Evolutionary conservation across 64 coral and sea anemone genomes (phyloP), one percentile per base, ranked within the genome.

Genomic region (Pachyseris speciosa): DNA sequence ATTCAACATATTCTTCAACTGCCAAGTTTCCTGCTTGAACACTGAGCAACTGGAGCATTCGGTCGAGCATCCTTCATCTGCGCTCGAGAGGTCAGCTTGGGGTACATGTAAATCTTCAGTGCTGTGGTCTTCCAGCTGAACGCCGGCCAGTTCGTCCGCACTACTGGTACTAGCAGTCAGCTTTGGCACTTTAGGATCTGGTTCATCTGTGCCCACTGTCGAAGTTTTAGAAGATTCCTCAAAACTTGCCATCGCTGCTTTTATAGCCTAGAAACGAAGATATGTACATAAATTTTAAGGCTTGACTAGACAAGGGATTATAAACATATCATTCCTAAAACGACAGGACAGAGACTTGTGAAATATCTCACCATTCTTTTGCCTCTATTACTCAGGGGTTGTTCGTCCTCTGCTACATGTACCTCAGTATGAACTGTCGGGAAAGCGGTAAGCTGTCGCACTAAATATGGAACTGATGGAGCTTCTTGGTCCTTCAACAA

Each of bases 1-100:
- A 26, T 24, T 61, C 57, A 61, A 61, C 4, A 20, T 61, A 61
- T 61, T 61, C 57, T 61, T n/a, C 57, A 61, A 61, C 57, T 61
- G 57, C 57, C 57, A 61, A 61, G n/a, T 61, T 61, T 61, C 57
- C 27, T 61, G 57, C 57, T 61, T 61, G n/a, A 25, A 61, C 57
- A 61, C 57, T 61, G 57, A 61, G 57, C 57, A 61, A 61, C 57
- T 61, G 57, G 22, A 61, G 57, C 57, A 61, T n/a, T 61, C 57
- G 57, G 57, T 61, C n/a, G 22, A 61, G 57, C n/a, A 61, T 61
- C 27, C 57, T 61, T 61, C 57, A 6, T 61, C 57, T 61, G 57
- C 57, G 22, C 22, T 61, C 57, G 24, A 61, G n/a, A 61, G n/a
- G 57, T 61, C 57, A 61, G 57, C 57, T 61, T 61, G 57, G 19